Evolutionary conservation across 2,797 vertebrate species (phyloP).

Genomic region (Sparidentex hasta): DNA sequence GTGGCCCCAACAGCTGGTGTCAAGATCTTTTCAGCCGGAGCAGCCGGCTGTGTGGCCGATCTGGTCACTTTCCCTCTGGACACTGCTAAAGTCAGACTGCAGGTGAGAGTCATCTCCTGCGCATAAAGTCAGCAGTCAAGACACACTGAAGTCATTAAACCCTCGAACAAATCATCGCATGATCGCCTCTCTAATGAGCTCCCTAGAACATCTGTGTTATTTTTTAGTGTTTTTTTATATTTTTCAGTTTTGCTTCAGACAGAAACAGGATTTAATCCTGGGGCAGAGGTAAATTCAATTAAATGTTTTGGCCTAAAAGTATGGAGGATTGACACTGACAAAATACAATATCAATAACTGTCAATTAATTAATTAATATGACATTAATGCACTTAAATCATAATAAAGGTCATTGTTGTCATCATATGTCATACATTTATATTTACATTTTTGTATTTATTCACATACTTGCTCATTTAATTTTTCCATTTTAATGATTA

Average conservation of each 20-base stretch:
- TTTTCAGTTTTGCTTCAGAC: no score
- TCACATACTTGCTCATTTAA: no score
- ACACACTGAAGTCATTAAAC: not conserved
- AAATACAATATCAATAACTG: no score
- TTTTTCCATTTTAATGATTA: no score
- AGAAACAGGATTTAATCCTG: not conserved
- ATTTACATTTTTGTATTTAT: no score
- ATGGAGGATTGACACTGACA: no score
- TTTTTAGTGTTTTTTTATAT: not conserved
- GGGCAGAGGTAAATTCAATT: not conserved
- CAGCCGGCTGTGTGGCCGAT: slow-evolving; percentile 92
- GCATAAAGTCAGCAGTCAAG: slow-evolving; percentile 67
- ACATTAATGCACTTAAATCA: no score
- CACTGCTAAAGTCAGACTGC: slow-evolving; percentile 95
- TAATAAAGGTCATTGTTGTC: no score
- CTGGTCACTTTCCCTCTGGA: slow-evolving; percentile 94
- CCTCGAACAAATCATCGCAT: not conserved
- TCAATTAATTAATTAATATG: no score
- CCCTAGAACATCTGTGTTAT: not conserved
- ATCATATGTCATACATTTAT: no score
- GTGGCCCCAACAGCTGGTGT: slow-evolving; percentile 70
- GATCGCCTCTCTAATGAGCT: no score
- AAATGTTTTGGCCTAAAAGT: no score
- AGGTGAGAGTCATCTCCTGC: slow-evolving; percentile 81
- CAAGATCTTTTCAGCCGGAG: slow-evolving; percentile 91